Percentiles rank a stretch among this genome's conserved stretches.
Evolutionary conservation across 2,888 invertebrate genomes (phyloP).

Genomic region (Tiliacea aurago): DNA sequence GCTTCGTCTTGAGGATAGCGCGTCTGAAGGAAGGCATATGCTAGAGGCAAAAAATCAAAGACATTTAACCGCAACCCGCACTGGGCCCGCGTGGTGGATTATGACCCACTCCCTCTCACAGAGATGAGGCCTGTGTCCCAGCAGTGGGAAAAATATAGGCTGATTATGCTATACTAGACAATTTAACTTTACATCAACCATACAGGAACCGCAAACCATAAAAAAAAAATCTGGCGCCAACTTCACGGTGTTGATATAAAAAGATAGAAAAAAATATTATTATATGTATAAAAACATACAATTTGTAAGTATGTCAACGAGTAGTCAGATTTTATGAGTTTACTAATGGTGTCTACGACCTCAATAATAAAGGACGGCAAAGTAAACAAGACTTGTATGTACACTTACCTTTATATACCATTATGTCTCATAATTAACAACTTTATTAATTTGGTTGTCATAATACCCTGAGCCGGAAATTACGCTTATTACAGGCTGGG

Average conservation of each 20-base stretch:
- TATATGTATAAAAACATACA: not conserved
- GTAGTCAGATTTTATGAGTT: constrained; percentile 16
- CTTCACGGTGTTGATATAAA: not conserved
- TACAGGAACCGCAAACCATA: no score
- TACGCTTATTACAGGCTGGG: not conserved
- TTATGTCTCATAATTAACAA: not conserved
- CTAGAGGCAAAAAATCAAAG: no score
- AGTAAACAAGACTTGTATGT: constrained; percentile 20
- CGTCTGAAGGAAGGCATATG: no score
- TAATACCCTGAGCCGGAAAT: not conserved
- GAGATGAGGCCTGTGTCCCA: no score
- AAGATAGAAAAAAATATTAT: not conserved
- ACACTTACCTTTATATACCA: constrained; percentile 20
- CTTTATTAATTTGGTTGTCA: constrained; percentile 27
- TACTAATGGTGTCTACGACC: constrained; percentile 21
- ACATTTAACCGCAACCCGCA: no score
- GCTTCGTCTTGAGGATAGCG: no score
- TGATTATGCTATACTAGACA: not conserved
- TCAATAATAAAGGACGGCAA: constrained; percentile 11
- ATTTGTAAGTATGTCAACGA: constrained; percentile 23
- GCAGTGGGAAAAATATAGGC: no score
- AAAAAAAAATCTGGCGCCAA: not conserved
- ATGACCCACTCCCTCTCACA: no score
- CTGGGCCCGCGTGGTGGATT: no score
- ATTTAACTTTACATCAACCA: not conserved